Evolutionary conservation across 2,113 vertebrate genomes (phyloP).

Genomic region (Pygoscelis antarcticus): DNA sequence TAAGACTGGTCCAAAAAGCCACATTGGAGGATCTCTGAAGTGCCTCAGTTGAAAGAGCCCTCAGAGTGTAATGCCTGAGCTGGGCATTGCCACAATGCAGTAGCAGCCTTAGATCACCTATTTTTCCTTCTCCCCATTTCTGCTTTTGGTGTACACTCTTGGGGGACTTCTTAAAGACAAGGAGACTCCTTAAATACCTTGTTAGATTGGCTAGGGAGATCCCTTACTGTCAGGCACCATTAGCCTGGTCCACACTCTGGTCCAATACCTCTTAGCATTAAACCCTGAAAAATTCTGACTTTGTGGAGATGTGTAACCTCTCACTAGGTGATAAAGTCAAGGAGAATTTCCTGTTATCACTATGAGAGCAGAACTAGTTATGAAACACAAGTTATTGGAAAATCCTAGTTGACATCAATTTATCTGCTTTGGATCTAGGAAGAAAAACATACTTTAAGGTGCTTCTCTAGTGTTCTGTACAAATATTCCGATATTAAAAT

Average conservation of each 20-base stretch:
- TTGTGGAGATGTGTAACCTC: background rate
- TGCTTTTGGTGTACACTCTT: background rate
- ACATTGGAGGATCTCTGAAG: background rate
- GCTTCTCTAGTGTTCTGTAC: background rate
- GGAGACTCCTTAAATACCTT: background rate
- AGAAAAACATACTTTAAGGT: background rate
- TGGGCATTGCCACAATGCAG: background rate
- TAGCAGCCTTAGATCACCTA: background rate
- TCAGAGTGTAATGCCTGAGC: background rate
- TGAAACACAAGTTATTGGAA: background rate
- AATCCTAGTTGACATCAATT: background rate
- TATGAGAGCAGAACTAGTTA: background rate
- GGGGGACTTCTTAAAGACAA: background rate
- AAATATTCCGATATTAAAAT: conserved; percentile 31
- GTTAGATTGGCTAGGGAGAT: background rate
- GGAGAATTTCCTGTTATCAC: background rate
- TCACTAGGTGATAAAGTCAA: background rate
- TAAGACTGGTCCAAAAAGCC: background rate
- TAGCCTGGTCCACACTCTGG: background rate
- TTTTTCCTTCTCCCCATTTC: background rate
- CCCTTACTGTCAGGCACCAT: background rate
- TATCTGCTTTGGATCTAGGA: background rate
- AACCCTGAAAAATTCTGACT: background rate
- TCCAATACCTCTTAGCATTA: background rate
- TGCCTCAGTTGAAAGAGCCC: background rate